Evolutionary conservation across 2,888 invertebrate genomes (phyloP).

Genomic region (Dorcus parallelipipedus): DNA sequence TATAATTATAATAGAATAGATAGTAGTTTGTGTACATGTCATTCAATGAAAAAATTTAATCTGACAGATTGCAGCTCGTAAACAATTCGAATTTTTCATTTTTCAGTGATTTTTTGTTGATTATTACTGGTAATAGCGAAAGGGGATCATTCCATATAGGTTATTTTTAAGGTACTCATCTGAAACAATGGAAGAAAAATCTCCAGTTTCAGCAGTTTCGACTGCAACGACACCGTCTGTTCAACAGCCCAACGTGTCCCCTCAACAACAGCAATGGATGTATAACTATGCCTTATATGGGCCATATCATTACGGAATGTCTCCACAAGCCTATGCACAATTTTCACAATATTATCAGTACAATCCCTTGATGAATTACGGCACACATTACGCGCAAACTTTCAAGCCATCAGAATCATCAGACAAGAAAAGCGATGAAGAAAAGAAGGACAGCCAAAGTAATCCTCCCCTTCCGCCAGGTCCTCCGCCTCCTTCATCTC

Average conservation of each 20-base stretch:
- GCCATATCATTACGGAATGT: constrained; percentile 23
- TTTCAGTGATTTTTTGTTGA: no score
- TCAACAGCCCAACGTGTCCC: constrained; percentile 13
- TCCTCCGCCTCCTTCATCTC: constrained; percentile 50
- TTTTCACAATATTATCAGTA: constrained; percentile 54
- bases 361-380: constrained; percentile 30
- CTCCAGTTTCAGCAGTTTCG: constrained; percentile 12
- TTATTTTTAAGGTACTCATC: constrained; percentile 2
- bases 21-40: no score
- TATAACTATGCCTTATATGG: constrained; percentile 27
- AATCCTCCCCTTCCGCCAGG: constrained; percentile 59
- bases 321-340: constrained; percentile 45
- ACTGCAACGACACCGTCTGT: constrained; percentile 3
- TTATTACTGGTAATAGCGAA: no score
- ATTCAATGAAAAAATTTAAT: no score
- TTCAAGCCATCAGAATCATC: constrained; percentile 44
- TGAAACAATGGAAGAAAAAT: constrained; percentile 18
- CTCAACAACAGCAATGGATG: constrained; percentile 25
- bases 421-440: constrained; percentile 27
- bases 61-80: no score
- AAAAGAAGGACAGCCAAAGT: constrained; percentile 37
- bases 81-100: no score
- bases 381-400: constrained; percentile 30
- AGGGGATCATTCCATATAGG: not conserved
- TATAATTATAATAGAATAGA: no score